Percentiles rank a stretch among this genome's conserved stretches.
Conservation (phyloP, 2,113 vertebrate genomes). For the Alligator mississippiensis region DNA sequence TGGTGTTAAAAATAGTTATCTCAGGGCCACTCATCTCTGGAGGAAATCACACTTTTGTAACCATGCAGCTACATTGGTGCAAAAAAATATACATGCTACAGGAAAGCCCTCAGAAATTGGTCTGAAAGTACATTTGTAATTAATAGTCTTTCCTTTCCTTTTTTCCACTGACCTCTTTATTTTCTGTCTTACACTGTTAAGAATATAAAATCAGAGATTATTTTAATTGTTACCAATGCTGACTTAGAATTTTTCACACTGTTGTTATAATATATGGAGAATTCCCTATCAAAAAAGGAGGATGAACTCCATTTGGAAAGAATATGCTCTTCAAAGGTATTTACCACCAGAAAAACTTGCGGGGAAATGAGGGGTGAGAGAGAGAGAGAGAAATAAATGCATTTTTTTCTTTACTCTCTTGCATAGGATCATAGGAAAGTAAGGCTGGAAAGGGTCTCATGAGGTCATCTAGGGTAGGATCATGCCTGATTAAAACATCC, state of each 20-base stretch:
- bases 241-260: not conserved
- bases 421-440: no score
- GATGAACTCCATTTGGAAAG: not conserved
- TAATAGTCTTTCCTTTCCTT: not conserved
- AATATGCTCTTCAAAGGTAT: not conserved
- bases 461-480: no score
- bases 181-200: not conserved
- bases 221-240: not conserved
- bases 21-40: not conserved
- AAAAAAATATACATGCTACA: not conserved
- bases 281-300: not conserved
- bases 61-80: not conserved
- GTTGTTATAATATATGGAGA: not conserved
- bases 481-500: no score
- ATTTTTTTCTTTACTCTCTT: not conserved
- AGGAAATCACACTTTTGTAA: constrained; percentile 12
- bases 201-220: not conserved
- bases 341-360: not conserved
- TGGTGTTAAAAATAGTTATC: not conserved
- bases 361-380: not conserved
- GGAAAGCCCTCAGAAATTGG: not conserved
- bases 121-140: not conserved
- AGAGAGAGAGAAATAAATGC: not conserved
- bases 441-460: no score
- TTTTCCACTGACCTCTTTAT: not conserved